Base-by-base conservation (phyloP, 1,140 invertebrate genomes). In the Neomicropteryx cornuta region DNA sequence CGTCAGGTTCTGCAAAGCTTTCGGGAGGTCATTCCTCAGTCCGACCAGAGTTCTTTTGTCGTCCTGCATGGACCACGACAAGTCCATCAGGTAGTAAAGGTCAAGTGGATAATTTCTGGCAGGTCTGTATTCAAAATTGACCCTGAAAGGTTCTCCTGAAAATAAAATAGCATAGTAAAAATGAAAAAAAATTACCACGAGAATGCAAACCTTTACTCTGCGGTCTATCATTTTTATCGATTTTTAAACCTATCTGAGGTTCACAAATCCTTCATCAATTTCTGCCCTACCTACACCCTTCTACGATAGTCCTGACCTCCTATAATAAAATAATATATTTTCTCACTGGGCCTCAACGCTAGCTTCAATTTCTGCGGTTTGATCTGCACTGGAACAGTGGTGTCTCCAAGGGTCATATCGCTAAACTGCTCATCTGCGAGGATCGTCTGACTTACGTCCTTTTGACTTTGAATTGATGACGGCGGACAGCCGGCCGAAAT, bases 61-160 rank as follows among this genome's bases (percentile, higher is more conserved):
- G 48, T 88, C 81, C 46, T 71, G 72, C 90, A 95, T 95, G 3
- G 87, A 87, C 66, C 82, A 82, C 4, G 87, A 91, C 8, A 92
- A 62, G 57, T 95, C 90, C 83, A 93, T 90, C 22, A 95, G 60
- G 51, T 89, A 91, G 58, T 95, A 95, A 5, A 95, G 65, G 59
- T 95, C 90, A n/a, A 95, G 70, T 1, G 90, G 90, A 63, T 91
- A 93, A 57, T 92, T 84, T 52, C 69, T 78, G 24, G 77, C 76
- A 11, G 74, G 68, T 32, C 74, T 56, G 46, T 72, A 78, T 13
- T 62, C 60, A 42, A 78, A 63, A 38, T 64, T 58, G 14, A 78
- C 49, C 31, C 56, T 63, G 49, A 64, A 62, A 11, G 62, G 66
- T 45, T 72, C 62, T 21, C 67, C 72, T 74, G 51, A 39, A 66